Conservation (phyloP, 2,113 vertebrate species). For the Puma concolor region DNA sequence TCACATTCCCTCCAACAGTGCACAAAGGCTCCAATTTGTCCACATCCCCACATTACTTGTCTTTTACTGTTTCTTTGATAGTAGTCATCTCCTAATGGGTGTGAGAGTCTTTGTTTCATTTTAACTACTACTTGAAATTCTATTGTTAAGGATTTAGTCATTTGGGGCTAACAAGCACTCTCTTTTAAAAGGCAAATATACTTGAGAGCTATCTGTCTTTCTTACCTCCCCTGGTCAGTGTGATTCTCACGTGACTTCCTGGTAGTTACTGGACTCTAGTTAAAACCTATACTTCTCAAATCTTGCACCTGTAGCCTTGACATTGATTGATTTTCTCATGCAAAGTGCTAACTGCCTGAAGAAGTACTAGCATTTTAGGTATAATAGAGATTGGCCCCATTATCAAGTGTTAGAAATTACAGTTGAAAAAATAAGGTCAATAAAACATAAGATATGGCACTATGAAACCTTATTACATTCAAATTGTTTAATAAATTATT, state of each 20-base stretch:
- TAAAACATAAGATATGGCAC: not conserved
- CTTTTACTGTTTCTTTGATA: not conserved
- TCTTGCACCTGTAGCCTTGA: not conserved
- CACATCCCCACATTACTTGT: not conserved
- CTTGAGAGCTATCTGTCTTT: not conserved
- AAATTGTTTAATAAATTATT: not conserved
- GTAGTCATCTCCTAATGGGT: not conserved
- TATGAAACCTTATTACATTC: not conserved
- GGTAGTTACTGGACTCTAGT: not conserved
- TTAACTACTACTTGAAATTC: slow-evolving; percentile 11
- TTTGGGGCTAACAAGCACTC: slow-evolving; percentile 1
- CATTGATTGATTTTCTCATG: not conserved
- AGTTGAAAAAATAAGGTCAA: not conserved
- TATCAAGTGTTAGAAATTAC: not conserved
- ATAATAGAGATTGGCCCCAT: not conserved
- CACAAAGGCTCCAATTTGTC: not conserved
- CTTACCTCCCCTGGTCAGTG: not conserved
- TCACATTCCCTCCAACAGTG: not conserved
- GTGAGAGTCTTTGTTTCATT: slow-evolving; percentile 21
- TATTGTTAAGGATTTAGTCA: slow-evolving; percentile 59
- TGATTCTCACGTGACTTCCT: not conserved
- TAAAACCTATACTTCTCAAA: not conserved
- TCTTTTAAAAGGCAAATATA: slow-evolving; percentile 64
- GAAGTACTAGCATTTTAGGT: not conserved
- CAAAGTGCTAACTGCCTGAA: not conserved